Evolutionary conservation across 2,113 vertebrate genomes (phyloP).

Genomic region (Tupaia tana): DNA sequence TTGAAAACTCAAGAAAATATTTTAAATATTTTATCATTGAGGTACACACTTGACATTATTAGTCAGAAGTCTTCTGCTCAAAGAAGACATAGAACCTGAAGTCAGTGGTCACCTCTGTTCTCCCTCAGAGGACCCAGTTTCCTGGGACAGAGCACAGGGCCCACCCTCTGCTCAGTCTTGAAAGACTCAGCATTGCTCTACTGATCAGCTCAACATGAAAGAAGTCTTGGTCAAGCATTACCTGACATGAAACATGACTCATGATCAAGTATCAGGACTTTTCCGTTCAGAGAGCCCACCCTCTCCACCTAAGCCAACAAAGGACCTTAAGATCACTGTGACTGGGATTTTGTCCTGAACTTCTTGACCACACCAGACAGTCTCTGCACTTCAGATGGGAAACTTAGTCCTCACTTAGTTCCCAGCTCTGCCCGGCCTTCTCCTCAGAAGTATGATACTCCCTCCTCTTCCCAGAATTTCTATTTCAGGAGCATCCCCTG

Average conservation of each 20-base stretch:
- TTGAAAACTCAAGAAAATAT: neutral
- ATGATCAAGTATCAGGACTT: neutral
- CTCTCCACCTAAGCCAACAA: neutral
- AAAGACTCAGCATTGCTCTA: neutral
- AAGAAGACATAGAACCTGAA: no score
- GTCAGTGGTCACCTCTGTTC: neutral
- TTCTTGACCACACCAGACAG: accelerated
- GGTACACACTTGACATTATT: neutral
- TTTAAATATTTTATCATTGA: neutral
- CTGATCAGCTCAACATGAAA: no score
- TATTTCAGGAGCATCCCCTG: neutral
- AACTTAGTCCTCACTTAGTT: neutral
- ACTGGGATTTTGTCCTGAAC: neutral
- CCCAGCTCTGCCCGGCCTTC: accelerated
- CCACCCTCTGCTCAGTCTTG: neutral
- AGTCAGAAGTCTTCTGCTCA: neutral
- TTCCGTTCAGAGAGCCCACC: neutral
- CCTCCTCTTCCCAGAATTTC: neutral
- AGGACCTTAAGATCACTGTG: neutral
- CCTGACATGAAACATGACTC: neutral
- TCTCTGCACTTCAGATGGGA: neutral
- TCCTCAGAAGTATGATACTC: neutral
- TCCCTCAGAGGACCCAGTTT: neutral
- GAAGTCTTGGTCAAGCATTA: accelerated
- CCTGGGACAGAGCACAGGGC: neutral